Evolutionary conservation across 2,888 invertebrate genomes (phyloP), one percentile per base, ranked within the genome.

Genomic region (Stenolophus ochropezus): DNA sequence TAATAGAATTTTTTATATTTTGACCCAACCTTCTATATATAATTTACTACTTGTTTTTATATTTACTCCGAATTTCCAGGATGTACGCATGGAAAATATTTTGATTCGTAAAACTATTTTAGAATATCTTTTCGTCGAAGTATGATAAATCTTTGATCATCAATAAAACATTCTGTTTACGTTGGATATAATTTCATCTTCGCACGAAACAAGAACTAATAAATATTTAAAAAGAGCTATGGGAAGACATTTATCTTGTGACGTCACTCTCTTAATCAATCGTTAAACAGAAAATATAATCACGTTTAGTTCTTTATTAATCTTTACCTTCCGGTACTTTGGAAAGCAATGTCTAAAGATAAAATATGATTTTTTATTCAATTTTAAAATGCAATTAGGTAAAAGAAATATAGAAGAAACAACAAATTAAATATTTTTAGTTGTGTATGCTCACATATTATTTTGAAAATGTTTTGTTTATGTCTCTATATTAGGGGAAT

Each of bases 181-280:
- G n/a, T 14, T 14, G n/a, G 2, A 14, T 27, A 23, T 56, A 21
- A 56, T 56, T 21, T 56, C 11, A 56, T 18, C 21, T 21, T 21
- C 0, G 21, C 56, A 56, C 56, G 56, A n/a, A 61, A 23, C 14
- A 42, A 11, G 61, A 61, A 61, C 61, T 61, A 56, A 61, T 61
- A 61, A 61, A 61, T 61, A 61, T 61, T 61, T 21, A 21, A 18
- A 20, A 61, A 61, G 18, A 56, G 8, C 8, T 8, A 56, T 56
- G 23, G 21, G 14, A 61, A 61, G 25, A 14, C 23, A 23, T 61
- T 61, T 61, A 14, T 61, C 61, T 61, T 27, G 23, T 6, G 18
- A 11, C 56, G 20, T 56, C 56, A 21, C 1, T 21, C 20, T 23
- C 8, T 61, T 25, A 61, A 61, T 61, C 61, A 61, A 61, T 61